Percentiles rank a stretch among this genome's conserved stretches.
Conservation (phyloP, 2,113 vertebrate species). For the Phrynocephalus versicolor region DNA sequence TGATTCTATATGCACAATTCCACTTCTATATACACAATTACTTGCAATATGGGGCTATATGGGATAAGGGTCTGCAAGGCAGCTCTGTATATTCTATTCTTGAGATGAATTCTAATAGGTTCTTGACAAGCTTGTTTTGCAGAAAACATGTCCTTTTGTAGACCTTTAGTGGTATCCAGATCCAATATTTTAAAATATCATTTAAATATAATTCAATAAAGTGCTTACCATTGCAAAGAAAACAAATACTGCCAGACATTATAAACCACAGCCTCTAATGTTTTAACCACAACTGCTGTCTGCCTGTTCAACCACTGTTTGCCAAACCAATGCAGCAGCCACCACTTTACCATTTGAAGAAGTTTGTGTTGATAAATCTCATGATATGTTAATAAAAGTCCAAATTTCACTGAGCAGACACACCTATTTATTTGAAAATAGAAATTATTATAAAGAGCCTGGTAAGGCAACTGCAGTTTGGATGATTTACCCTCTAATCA, state of each 20-base stretch:
- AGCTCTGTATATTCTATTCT: background rate
- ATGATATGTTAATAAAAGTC: constrained; percentile 1
- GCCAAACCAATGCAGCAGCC: constrained; percentile 15
- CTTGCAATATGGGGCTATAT: background rate
- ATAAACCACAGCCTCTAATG: constrained; percentile 28
- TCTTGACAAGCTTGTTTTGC: constrained; percentile 11
- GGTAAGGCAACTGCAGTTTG: background rate
- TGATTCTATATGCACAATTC: too few species aligned
- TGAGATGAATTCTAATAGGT: background rate
- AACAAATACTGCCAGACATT: constrained; percentile 14
- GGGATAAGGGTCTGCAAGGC: background rate
- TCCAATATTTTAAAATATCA: background rate
- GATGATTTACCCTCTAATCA: background rate
- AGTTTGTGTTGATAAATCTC: constrained; percentile 23
- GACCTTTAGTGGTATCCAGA: background rate
- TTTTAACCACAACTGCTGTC: constrained; percentile 27
- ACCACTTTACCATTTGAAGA: constrained; percentile 31
- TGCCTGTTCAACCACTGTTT: constrained; percentile 24
- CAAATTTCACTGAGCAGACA: constrained; percentile 12
- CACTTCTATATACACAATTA: too few species aligned
- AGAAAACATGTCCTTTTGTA: constrained; percentile 21
- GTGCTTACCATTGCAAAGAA: constrained; percentile 21
- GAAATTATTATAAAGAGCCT: background rate
- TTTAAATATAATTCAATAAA: constrained; percentile 13
- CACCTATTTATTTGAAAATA: background rate